Evolutionary conservation across 2,797 vertebrate species (phyloP), one percentile per base, ranked within the genome.

Genomic region (Melanotaenia trifasciata): DNA sequence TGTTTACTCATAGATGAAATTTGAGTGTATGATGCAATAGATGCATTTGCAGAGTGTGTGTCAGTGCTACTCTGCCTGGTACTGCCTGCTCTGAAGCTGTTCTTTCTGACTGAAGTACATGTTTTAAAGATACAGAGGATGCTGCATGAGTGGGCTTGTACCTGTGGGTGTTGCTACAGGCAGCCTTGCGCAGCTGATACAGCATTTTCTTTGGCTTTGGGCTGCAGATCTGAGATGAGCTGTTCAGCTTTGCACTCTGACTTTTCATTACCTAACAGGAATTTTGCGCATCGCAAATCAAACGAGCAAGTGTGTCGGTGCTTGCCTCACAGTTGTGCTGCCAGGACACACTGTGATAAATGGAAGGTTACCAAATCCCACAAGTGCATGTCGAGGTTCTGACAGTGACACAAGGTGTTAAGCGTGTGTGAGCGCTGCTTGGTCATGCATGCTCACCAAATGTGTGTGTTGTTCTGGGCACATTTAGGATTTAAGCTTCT

Each of bases 141-240:
- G 67, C 76, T 76, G 80, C 90, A 79, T 84, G 92, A 90, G 90
- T 90, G 89, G 91, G 87, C 91, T 72, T 92, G 90, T 78, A 87
- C 64, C 81, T 86, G 82, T 82, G 86, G 81, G 84, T 67, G 86
- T 82, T 87, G 86, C 78, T 68, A 84, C 20, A 60, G 80, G 78
- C 74, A 80, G 78, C 80, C 54, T 58, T 54, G 70, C 5, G 1
- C 16, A 58, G 70, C 77, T 85, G 87, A 91, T 83, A 3, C 83
- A 81, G 72, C 32, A 32, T 11, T 85, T 92, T 91, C 78, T 84
- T 70, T 89, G 84, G 84, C 92, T 90, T 62, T 0, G 56, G 89
- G 93, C 88, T 79, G 87, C 72, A 87, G 51, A 90, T 89, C 56
- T 53, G 70, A 86, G 68, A 1, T 18, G 70, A 62, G 63, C 51